Base-by-base conservation (phyloP, 2,888 invertebrate species). In the Melanchra persicariae region DNA sequence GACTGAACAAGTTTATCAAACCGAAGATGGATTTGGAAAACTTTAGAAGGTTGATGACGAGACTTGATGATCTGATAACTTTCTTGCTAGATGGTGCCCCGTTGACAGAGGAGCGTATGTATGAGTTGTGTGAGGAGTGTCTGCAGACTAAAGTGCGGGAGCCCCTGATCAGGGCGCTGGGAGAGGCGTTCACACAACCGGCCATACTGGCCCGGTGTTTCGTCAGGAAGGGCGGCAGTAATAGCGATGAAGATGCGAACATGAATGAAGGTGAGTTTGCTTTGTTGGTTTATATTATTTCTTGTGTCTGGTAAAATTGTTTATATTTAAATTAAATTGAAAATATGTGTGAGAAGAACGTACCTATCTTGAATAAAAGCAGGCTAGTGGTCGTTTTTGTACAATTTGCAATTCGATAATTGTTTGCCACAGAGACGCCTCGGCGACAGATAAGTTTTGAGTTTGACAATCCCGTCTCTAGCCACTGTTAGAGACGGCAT, bases 21-120 rank as follows among this genome's bases (percentile, higher is more conserved):
- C 12, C 12, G 24, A 78, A 70, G 45, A 83, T 87, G 80, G 78
- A 82, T 9, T 59, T 55, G 7, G 65, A 79, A 43, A 70, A 72
- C 7, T 85, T 79, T 24, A 74, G 83, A 19, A 69, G 72, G 62
- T 80, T 93, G 34, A 65, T 93, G 17, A 68, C 82, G 19, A 83
- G 80, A 19, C 83, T 93, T 77, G 92, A 93, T 45, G 81, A 89
- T 30, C 86, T 93, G 63, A 60, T 93, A 2, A 47, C 87, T 47
- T 79, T 83, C 2, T 85, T 90, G 66, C 34, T 85, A 96, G 96
- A 96, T 91, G 95, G 95, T 54, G 93, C 90, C 26, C 94, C 94
- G 85, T 93, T 99, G 78, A 98, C 98, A 60, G 98, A 99, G 93
- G 97, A 97, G 77, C 97, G 97, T 77, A 95, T 99, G 65, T 96